Conservation (phyloP, 2,113 vertebrate genomes). For the Percina caprodes region DNA sequence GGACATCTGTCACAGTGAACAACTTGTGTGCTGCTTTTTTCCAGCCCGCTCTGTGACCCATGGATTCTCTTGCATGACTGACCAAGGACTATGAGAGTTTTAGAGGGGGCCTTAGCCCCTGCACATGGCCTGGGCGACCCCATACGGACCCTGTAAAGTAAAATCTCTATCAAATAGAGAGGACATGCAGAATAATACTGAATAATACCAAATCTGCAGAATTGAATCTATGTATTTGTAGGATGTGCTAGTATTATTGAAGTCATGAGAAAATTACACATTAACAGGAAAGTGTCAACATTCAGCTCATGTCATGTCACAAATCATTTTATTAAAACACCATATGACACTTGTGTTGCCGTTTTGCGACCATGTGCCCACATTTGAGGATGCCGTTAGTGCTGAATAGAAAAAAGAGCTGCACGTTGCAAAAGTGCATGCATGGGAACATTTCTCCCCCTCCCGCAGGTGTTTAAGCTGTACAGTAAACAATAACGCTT, state of each 20-base stretch:
- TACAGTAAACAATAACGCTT: conserved; percentile 74
- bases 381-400: conserved; percentile 39
- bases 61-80: conserved; percentile 76
- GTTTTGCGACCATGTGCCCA: conserved; percentile 34
- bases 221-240: not conserved
- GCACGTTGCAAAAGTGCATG: conserved; percentile 38
- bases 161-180: conserved; percentile 21
- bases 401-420: conserved; percentile 30
- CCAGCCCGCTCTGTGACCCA: conserved; percentile 67
- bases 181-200: conserved; percentile 6
- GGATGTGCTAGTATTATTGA: not conserved
- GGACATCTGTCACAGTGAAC: conserved; percentile 78
- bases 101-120: conserved; percentile 57
- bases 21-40: conserved; percentile 76
- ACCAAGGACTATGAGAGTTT: conserved; percentile 71
- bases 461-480: conserved; percentile 75
- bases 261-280: not conserved
- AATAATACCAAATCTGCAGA: conserved; percentile 5
- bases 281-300: not conserved
- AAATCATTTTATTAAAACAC: conserved; percentile 28
- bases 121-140: conserved; percentile 57
- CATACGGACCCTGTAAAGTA: conserved; percentile 28
- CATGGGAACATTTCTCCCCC: conserved; percentile 65
- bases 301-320: not conserved
- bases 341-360: conserved; percentile 22